Percentiles rank a stretch among this genome's conserved stretches.
phyloP scores from a whole-genome alignment of 2,888 invertebrate species.

The Asteroscopus sphinx region DNA sequence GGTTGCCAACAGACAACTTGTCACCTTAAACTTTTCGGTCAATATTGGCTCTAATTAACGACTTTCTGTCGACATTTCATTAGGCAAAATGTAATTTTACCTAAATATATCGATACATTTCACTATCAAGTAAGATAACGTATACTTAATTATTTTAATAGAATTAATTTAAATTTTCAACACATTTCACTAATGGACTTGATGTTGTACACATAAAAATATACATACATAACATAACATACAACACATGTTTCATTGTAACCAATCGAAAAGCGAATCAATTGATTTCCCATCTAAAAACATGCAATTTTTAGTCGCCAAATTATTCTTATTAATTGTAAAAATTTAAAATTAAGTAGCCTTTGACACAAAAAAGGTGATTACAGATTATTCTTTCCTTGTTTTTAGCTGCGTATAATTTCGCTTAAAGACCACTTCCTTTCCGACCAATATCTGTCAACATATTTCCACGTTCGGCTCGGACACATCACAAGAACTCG shows the following conservation, averaged over 20 bases:
- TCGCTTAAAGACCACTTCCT: slow-evolving; percentile 87
- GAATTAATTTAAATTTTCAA: slow-evolving; percentile 15
- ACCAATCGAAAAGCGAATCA: background rate
- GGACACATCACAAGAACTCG: slow-evolving; percentile 88
- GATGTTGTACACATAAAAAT: slow-evolving; percentile 25
- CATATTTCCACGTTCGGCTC: slow-evolving; percentile 86
- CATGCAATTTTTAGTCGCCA: slow-evolving; percentile 4
- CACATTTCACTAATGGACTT: slow-evolving; percentile 20
- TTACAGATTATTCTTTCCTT: slow-evolving; percentile 83
- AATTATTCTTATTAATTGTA: slow-evolving; percentile 35
- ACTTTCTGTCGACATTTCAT: slow-evolving; percentile 61
- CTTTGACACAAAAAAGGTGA: slow-evolving; percentile 77
- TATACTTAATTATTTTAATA: slow-evolving; percentile 20
- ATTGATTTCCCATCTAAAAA: slow-evolving; percentile 9
- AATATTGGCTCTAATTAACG: slow-evolving; percentile 70
- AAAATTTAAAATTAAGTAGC: slow-evolving; percentile 64
- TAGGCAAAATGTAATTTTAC: slow-evolving; percentile 48
- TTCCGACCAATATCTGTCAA: slow-evolving; percentile 88
- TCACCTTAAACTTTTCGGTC: slow-evolving; percentile 74
- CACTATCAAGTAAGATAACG: slow-evolving; percentile 7
- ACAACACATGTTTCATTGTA: background rate
- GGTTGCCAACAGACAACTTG: slow-evolving; percentile 84
- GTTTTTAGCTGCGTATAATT: slow-evolving; percentile 85
- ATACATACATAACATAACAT: slow-evolving; percentile 13
- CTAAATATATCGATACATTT: slow-evolving; percentile 36